Percentiles rank a stretch among this genome's conserved stretches.
phyloP scores from a whole-genome alignment of 2,888 invertebrate species.

The Synergus japonicus region DNA sequence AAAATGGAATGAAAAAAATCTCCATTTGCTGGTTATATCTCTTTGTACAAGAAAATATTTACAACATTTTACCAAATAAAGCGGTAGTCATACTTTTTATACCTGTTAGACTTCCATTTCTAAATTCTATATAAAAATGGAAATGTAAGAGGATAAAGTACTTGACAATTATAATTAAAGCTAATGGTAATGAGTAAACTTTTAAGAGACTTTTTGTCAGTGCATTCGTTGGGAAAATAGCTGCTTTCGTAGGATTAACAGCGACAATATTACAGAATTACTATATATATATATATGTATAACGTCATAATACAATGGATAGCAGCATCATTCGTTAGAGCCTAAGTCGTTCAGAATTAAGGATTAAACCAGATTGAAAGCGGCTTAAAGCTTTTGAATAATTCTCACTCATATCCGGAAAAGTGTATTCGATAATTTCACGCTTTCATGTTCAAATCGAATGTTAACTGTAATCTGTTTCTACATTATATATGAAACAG shows the following conservation, averaged over 20 bases:
- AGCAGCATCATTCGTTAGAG: conserved; percentile 33
- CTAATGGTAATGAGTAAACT: not conserved
- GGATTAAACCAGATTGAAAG: not conserved
- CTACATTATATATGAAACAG: not conserved
- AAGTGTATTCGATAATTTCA: not conserved
- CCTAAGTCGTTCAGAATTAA: conserved; percentile 41
- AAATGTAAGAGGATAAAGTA: not conserved
- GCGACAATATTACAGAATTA: not conserved
- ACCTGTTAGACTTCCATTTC: too few species aligned
- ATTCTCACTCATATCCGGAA: not conserved
- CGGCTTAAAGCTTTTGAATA: conserved; percentile 10
- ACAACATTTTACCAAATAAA: too few species aligned
- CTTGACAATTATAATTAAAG: not conserved
- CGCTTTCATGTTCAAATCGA: not conserved
- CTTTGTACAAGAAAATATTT: too few species aligned
- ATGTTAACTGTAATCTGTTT: not conserved
- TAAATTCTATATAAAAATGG: not conserved
- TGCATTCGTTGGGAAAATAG: not conserved
- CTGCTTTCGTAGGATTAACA: not conserved
- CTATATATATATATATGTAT: too few species aligned
- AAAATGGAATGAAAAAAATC: not conserved
- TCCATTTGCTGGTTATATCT: not conserved
- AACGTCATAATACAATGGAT: not conserved
- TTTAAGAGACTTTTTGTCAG: not conserved
- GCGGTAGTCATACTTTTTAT: too few species aligned